Base-by-base conservation (phyloP, 2,113 vertebrate genomes). In the Himantopus leucocephalus region DNA sequence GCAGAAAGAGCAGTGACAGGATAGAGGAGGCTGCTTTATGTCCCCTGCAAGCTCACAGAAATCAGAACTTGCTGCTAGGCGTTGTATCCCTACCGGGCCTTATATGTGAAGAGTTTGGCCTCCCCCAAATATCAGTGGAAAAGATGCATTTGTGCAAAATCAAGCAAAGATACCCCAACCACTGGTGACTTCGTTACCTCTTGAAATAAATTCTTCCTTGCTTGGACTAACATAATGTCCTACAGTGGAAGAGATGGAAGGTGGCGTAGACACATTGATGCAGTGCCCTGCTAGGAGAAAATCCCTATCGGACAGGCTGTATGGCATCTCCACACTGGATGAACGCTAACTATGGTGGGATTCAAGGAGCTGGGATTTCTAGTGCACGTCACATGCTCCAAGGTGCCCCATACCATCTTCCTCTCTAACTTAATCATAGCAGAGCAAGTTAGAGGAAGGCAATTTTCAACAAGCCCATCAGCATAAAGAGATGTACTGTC, bases 401-500 rank as follows among this genome's bases (percentile, higher is more conserved):
- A 70, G 82, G 15, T 43, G 56, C 21, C 45, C 56, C 1, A 0
- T 18, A 58, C 8, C 45, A 15, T 18, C 41, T 56, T 63, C 34
- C 10, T 45, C 45, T 53, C 47, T 48, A 22, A 58, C 29, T 88
- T 39, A 43, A 47, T 67, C 43, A 7, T 1, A 68, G n/a, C 58
- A 47, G 73, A 64, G 14, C 30, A 67, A 63, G 35, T 62, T 45
- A 48, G 47, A 93, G 55, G 56, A 63, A 84, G 27, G 30, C 24
- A 52, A 52, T 81, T 72, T 89, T 90, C 76, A 75, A 43, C 10
- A 45, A 72, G 91, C 52, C 63, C 90, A 45, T 89, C 88, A 91
- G 39, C 73, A 68, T 71, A 71, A 91, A 90, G 83, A 86, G 52
- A 39, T 79, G 62, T 23, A 56, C 70, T 71, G 83, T 94, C 92